These are phyloP conservation scores for Aphelenchoides fujianensis DNA, from an alignment of 1,140 invertebrate genomes.

Conservation along the genomic window DNA sequence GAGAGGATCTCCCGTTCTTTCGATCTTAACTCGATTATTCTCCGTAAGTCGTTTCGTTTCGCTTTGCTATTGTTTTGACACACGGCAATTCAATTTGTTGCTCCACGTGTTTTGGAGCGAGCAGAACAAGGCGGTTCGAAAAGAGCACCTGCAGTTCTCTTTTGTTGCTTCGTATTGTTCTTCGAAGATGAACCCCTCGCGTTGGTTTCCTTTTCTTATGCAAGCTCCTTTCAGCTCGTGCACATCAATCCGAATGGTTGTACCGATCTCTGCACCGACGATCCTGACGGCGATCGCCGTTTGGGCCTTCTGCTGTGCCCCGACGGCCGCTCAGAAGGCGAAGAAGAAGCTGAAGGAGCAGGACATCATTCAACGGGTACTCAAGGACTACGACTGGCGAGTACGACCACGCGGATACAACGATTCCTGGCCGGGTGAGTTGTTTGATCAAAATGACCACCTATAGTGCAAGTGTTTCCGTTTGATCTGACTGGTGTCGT, in stretches of 20 bases:
- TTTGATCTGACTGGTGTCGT: neutral
- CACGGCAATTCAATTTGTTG: too few species aligned
- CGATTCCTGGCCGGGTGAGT: conserved; percentile 59
- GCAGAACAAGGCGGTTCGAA: too few species aligned
- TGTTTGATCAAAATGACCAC: neutral
- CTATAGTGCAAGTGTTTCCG: neutral
- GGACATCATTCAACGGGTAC: conserved; percentile 59
- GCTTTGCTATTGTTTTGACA: too few species aligned
- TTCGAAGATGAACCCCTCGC: too few species aligned
- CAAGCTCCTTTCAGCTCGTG: too few species aligned
- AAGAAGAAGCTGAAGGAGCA: conserved; percentile 61
- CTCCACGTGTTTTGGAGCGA: too few species aligned
- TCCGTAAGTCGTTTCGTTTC: neutral
- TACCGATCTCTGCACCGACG: neutral
- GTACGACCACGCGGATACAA: conserved; percentile 56
- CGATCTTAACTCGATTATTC: neutral
- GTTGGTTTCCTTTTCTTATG: too few species aligned
- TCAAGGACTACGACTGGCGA: conserved; percentile 61
- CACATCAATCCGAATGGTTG: too few species aligned
- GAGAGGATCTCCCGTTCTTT: too few species aligned
- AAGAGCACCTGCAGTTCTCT: too few species aligned
- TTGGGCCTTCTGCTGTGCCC: neutral
- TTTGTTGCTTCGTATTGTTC: too few species aligned
- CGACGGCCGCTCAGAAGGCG: conserved; percentile 29
- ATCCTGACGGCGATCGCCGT: neutral